Conservation (phyloP, 2,888 invertebrate genomes). For the Erynnis tages region DNA sequence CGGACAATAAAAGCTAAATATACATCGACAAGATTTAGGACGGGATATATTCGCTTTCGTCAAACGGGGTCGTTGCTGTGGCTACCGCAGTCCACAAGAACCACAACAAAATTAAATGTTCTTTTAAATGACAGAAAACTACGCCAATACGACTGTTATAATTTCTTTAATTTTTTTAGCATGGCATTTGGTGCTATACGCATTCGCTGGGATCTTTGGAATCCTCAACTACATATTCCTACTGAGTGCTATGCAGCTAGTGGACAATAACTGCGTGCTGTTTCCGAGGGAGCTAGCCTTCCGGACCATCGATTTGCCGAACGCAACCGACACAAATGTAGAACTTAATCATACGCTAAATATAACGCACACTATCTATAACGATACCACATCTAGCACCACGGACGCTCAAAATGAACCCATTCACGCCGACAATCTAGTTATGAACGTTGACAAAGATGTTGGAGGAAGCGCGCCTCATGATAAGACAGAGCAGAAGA, state of each 20-base stretch:
- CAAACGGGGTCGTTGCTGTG: slow-evolving; percentile 26
- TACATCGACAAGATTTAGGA: slow-evolving; percentile 30
- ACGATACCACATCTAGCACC: slow-evolving; percentile 13
- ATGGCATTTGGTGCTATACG: slow-evolving; percentile 63
- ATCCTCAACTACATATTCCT: slow-evolving; percentile 65
- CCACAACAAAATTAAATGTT: not conserved
- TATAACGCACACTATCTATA: slow-evolving; percentile 25
- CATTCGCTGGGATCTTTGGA: slow-evolving; percentile 60
- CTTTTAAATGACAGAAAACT: not conserved
- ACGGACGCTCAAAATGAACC: slow-evolving; percentile 15
- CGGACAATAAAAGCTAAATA: slow-evolving; percentile 33
- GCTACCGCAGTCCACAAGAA: not conserved
- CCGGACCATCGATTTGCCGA: slow-evolving; percentile 44
- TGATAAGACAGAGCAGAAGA: not conserved
- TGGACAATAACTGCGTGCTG: slow-evolving; percentile 59
- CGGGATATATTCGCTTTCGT: slow-evolving; percentile 28
- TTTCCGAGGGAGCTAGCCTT: slow-evolving; percentile 59
- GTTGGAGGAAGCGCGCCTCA: not conserved
- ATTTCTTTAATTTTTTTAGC: slow-evolving; percentile 48
- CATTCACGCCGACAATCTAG: not conserved
- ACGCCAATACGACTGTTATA: not conserved
- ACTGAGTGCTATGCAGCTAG: slow-evolving; percentile 59
- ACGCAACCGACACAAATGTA: slow-evolving; percentile 30
- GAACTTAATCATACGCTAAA: slow-evolving; percentile 1
- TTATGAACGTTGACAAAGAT: not conserved